phyloP scores from a whole-genome alignment of 2,797 vertebrate species.

The Neoniphon sammara region DNA sequence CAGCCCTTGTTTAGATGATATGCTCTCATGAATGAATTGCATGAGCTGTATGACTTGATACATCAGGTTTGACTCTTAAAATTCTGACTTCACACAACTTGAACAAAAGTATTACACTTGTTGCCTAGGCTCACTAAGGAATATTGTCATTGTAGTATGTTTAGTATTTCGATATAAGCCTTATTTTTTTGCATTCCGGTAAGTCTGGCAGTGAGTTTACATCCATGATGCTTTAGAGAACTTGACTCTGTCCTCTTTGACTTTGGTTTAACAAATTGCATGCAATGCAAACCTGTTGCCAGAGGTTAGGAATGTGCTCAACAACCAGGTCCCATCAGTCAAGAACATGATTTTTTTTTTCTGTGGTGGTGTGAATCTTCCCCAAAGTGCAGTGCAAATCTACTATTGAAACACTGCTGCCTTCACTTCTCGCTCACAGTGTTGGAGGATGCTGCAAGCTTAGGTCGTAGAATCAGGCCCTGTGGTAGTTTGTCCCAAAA shows the following conservation, averaged over 20 bases:
- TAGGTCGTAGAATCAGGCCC: conserved; percentile 99
- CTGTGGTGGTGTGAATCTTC: conserved; percentile 83
- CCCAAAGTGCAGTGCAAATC: conserved; percentile 78
- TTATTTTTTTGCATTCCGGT: conserved; percentile 66
- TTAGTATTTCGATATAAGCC: conserved; percentile 56
- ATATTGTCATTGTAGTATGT: conserved; percentile 61
- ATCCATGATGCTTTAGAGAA: conserved; percentile 56
- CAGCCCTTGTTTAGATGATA: conserved; percentile 42
- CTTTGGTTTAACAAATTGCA: conserved; percentile 73
- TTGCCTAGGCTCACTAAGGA: conserved; percentile 58
- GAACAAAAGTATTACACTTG: conserved; percentile 28
- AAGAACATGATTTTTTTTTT: conserved; percentile 38
- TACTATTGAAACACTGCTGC: conserved; percentile 90
- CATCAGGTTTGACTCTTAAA: conserved; percentile 48
- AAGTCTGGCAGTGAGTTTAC: conserved; percentile 71
- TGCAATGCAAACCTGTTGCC: conserved; percentile 73
- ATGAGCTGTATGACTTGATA: conserved; percentile 71
- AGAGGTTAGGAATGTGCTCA: conserved; percentile 71
- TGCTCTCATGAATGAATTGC: conserved; percentile 77
- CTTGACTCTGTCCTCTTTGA: conserved; percentile 43
- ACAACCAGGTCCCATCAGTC: conserved; percentile 42
- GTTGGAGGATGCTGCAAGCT: conserved; percentile 99
- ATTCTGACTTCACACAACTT: conserved; percentile 41
- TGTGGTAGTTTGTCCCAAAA: conserved; percentile 99
- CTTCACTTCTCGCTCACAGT: conserved; percentile 99